Percentiles rank a stretch among this genome's conserved stretches.
phyloP scores from a whole-genome alignment of 23 tunicate species.

The Corella eumyota region DNA sequence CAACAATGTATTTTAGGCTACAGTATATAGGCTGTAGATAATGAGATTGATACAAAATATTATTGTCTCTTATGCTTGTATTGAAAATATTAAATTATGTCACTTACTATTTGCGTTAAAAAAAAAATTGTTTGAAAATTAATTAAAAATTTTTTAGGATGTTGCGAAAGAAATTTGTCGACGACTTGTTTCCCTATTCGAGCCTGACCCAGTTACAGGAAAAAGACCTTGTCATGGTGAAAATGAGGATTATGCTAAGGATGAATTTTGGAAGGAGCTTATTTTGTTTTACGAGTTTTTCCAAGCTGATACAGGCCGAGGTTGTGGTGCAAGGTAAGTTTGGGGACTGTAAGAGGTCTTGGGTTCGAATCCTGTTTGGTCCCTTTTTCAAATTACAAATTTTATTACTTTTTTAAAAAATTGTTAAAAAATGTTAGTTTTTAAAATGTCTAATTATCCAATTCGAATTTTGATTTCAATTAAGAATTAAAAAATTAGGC shows the following conservation, averaged over 20 bases:
- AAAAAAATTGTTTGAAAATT: background rate
- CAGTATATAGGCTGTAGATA: too few species aligned
- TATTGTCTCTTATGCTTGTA: too few species aligned
- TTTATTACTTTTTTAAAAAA: too few species aligned
- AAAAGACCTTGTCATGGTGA: conserved; percentile 82
- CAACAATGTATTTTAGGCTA: too few species aligned
- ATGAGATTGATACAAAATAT: too few species aligned
- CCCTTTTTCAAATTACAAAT: background rate
- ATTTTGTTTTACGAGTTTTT: conserved; percentile 75
- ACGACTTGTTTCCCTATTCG: conserved; percentile 74
- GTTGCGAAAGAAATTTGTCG: conserved; percentile 78
- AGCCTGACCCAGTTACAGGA: conserved; percentile 63
- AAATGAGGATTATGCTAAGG: conserved; percentile 40
- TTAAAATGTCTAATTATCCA: background rate
- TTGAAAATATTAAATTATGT: too few species aligned
- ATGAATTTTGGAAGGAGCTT: conserved; percentile 71
- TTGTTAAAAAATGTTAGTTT: background rate
- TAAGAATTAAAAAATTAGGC: background rate
- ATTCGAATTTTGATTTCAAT: background rate
- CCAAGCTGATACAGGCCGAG: conserved; percentile 82
- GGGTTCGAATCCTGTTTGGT: background rate
- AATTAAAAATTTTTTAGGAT: conserved; percentile 20
- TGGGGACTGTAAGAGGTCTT: background rate
- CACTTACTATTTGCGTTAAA: too few species aligned
- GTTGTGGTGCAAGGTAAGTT: conserved; percentile 86